These are phyloP conservation scores for Chaunax sp. DNA, from an alignment of 2,797 vertebrate genomes.

Conservation along the genomic window DNA sequence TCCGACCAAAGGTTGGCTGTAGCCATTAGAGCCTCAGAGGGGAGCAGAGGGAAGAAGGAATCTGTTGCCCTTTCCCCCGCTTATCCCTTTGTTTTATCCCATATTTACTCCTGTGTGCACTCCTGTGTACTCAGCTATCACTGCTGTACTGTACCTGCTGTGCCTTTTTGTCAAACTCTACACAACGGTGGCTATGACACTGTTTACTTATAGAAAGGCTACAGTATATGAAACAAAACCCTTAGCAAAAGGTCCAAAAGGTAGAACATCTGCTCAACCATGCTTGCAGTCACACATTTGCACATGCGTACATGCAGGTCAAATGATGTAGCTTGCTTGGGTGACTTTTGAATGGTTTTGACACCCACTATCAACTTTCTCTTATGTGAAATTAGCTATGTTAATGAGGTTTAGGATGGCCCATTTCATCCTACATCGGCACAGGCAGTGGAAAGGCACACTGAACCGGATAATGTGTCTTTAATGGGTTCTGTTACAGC, in stretches of 20 bases:
- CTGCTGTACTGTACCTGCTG: conserved; percentile 1
- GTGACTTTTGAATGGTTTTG: conserved; percentile 71
- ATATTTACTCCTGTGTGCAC: background rate
- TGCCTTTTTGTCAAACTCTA: conserved; percentile 3
- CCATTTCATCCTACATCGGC: conserved; percentile 72
- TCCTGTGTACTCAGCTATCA: background rate
- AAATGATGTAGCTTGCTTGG: conserved; percentile 41
- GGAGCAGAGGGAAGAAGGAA: background rate
- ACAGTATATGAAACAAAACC: background rate
- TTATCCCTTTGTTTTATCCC: conserved; percentile 11
- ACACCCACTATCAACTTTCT: conserved; percentile 69
- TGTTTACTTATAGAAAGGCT: background rate
- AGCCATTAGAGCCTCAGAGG: conserved; percentile 15
- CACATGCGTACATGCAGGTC: background rate
- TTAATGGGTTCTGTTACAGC: conserved; percentile 70
- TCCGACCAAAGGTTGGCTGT: conserved; percentile 53
- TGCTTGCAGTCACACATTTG: background rate
- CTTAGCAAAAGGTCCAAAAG: conserved; percentile 12
- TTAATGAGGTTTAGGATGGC: conserved; percentile 77
- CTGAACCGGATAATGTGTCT: conserved; percentile 73
- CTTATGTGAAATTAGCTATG: conserved; percentile 75
- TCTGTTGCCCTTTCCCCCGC: conserved; percentile 30
- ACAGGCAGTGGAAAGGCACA: conserved; percentile 61
- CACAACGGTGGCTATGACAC: background rate
- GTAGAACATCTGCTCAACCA: background rate